Evolutionary conservation across 2,797 vertebrate genomes (phyloP).

Genomic region (Miichthys miiuy): DNA sequence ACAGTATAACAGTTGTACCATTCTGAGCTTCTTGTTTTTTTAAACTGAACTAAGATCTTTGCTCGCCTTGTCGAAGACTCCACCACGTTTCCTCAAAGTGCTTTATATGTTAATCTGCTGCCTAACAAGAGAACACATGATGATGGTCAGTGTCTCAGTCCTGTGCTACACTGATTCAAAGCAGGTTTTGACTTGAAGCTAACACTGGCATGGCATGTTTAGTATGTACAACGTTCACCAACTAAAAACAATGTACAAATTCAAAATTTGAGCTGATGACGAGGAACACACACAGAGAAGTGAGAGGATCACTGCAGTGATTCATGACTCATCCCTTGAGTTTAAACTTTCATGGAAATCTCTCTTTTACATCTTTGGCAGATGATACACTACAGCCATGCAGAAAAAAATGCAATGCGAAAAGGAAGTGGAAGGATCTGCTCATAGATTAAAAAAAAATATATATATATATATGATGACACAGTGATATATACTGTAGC

Average conservation of each 20-base stretch:
- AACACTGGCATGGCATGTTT: background rate
- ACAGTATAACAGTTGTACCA: conserved; percentile 47
- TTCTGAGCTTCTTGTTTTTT: conserved; percentile 36
- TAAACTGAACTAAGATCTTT: conserved; percentile 22
- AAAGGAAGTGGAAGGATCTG: too few species aligned
- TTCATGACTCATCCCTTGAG: background rate
- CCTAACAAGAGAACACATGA: background rate
- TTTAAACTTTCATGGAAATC: background rate
- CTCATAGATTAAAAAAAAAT: too few species aligned
- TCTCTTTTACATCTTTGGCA: too few species aligned
- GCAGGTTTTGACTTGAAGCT: background rate
- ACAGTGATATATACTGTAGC: too few species aligned
- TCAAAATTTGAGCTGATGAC: too few species aligned
- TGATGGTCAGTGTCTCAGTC: too few species aligned
- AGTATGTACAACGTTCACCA: background rate
- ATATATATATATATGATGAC: too few species aligned
- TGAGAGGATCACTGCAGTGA: background rate
- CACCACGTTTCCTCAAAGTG: background rate
- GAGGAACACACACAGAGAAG: background rate
- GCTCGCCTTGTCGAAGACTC: conserved; percentile 22
- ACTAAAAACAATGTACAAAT: too few species aligned
- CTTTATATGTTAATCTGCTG: conserved; percentile 23
- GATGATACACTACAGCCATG: background rate
- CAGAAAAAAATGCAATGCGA: too few species aligned
- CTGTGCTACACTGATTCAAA: background rate